A percentile compares a stretch with the other conserved stretches of the same genome.
Conservation (phyloP, 2,113 vertebrate genomes). For the Patagioenas fasciata region DNA sequence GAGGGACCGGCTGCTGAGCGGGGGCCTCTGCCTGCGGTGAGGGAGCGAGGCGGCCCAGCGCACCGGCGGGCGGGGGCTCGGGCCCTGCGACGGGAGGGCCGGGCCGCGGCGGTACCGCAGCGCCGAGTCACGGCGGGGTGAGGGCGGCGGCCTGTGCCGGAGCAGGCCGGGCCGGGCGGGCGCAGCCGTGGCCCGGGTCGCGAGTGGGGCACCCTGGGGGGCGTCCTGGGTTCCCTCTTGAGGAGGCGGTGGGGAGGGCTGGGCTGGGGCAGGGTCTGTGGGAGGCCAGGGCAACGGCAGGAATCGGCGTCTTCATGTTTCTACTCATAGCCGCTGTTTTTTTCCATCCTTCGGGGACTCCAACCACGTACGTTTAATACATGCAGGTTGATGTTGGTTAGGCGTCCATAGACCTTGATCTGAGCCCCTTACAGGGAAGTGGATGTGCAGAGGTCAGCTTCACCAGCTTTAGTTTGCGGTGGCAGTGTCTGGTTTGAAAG, state of each 20-base stretch:
- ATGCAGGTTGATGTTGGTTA: background rate
- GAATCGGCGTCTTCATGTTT: too few relatives aligned
- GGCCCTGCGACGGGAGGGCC: too few relatives aligned
- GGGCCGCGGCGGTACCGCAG: background rate
- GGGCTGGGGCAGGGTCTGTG: background rate
- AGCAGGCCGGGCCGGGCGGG: too few relatives aligned
- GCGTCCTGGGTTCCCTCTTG: too few relatives aligned
- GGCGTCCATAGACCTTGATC: fast-evolving
- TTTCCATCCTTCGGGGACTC: too few relatives aligned
- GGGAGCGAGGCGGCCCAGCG: background rate
- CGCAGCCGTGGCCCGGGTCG: background rate
- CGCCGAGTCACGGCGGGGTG: background rate
- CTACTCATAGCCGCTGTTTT: fast-evolving
- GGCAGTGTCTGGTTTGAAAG: background rate
- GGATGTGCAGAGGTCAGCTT: fast-evolving
- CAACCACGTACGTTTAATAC: fast-evolving
- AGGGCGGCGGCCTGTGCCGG: background rate
- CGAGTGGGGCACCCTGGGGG: fast-evolving
- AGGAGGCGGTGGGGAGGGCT: too few relatives aligned
- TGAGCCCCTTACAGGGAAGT: background rate
- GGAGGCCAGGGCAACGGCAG: too few relatives aligned
- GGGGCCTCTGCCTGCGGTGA: background rate
- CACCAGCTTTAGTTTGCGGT: fast-evolving
- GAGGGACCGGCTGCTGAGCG: background rate
- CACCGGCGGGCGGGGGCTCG: background rate